These are phyloP conservation scores for Chloropsis cyanopogon DNA, from an alignment of 2,113 vertebrate genomes.

Conservation along the genomic window DNA sequence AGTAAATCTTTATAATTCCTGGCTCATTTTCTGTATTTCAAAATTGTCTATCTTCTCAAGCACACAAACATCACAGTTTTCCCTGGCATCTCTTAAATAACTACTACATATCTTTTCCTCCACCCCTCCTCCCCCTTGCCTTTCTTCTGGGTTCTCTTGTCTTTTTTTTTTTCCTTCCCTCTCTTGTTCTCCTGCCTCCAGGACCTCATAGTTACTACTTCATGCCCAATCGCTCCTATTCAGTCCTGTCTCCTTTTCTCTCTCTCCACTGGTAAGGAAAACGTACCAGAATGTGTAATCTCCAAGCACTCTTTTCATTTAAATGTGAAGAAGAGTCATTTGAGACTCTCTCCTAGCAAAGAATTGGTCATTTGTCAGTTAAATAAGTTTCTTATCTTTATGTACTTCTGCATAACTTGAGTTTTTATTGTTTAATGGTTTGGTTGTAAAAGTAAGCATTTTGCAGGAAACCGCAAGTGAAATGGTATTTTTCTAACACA, in stretches of 20 bases:
- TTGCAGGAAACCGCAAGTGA: not conserved
- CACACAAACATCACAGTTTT: not conserved
- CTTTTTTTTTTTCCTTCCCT: constrained; percentile 3
- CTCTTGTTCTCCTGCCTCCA: constrained; percentile 20
- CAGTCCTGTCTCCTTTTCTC: not conserved
- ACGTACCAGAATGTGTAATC: constrained; percentile 37
- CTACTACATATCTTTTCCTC: not conserved
- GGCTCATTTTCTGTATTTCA: not conserved
- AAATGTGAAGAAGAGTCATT: constrained; percentile 39
- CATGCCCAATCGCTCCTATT: constrained; percentile 37
- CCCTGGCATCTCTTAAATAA: constrained; percentile 21
- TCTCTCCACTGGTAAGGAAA: constrained; percentile 42
- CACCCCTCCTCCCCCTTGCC: not conserved
- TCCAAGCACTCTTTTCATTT: constrained; percentile 24
- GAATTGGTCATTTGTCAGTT: constrained; percentile 18
- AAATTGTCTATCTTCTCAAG: not conserved
- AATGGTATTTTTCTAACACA: not conserved
- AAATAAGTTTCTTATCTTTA: constrained; percentile 17
- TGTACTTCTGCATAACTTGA: not conserved
- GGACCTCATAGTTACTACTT: constrained; percentile 45
- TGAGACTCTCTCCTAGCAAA: not conserved
- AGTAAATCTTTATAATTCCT: not conserved
- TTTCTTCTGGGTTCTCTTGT: constrained; percentile 29
- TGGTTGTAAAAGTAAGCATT: not conserved
- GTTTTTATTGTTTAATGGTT: not conserved